Base-by-base conservation (phyloP, 2,888 invertebrate species). In the Ptilodon capucinus region DNA sequence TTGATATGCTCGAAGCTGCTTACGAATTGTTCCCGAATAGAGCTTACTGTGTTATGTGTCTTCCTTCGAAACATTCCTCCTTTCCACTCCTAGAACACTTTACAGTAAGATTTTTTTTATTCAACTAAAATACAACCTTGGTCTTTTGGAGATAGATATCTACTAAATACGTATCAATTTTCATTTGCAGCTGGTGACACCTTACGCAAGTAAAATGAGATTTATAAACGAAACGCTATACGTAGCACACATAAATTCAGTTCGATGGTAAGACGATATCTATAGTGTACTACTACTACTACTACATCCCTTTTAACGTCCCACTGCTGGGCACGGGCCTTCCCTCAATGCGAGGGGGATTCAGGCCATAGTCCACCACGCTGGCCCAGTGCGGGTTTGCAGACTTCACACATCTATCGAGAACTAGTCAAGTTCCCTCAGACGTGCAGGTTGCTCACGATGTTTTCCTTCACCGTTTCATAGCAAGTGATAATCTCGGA, bases 11-110 rank as follows among this genome's bases (percentile, higher is more conserved):
- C 18, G 91, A 92, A 68, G 93, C 92, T 0, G 92, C 93, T 0
- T 95, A 92, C 68, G 93, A 94, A 58, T 79, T 93, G 54, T 94
- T 92, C 57, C 93, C 94, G 0, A 87, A 92, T 18, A 79, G 92
- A 45, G 93, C 94, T 46, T 95, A 94, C 64, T 93, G 94, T 68
- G 76, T 93, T 11, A 72, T 94, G 48, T 90, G 93, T 6, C 63
- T 93, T 6, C 94, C 94, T 0, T 88, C 92, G 0, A 81, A 82
- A 3, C 81, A 86, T 39, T 76, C 86, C 0, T 81, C 85, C n/a
- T 92, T 92, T 48, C 87, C 92, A 0, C 74, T 93, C 11, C 74
- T 94, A n/a, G 87, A 92, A 49, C 87, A 92, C 65, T 94, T 94
- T 64, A 90, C 92, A 74, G 93, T 93, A 76, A 60, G 66, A 43